Evolutionary conservation across 2,888 invertebrate species (phyloP).

Genomic region (Mythimna albipuncta): DNA sequence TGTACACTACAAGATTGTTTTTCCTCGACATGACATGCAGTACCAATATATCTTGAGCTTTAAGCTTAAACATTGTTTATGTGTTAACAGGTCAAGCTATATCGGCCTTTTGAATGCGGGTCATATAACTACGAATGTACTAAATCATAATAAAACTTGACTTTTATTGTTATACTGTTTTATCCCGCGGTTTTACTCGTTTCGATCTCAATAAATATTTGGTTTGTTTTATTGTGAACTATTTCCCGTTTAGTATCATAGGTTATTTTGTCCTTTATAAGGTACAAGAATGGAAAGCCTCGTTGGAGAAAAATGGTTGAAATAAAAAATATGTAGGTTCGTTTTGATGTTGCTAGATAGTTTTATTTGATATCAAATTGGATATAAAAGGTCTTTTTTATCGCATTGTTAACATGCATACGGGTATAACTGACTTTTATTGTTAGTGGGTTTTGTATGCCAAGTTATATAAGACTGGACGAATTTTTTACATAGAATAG

Average conservation of each 20-base stretch:
- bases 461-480: background rate
- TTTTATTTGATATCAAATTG: constrained; percentile 43
- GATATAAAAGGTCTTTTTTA: constrained; percentile 14
- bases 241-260: constrained; percentile 39
- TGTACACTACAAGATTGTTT: constrained; percentile 60
- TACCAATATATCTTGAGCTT: constrained; percentile 63
- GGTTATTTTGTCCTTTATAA: constrained; percentile 55
- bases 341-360: constrained; percentile 30
- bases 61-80: constrained; percentile 29
- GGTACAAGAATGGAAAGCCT: constrained; percentile 25
- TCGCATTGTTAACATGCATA: constrained; percentile 24
- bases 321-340: constrained; percentile 43
- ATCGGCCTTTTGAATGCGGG: constrained; percentile 55
- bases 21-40: constrained; percentile 65
- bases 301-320: constrained; percentile 28
- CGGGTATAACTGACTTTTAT: constrained; percentile 3
- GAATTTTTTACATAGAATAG: background rate
- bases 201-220: constrained; percentile 64
- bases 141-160: constrained; percentile 75
- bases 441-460: background rate
- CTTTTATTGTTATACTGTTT: constrained; percentile 71
- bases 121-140: constrained; percentile 67
- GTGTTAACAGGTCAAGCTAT: constrained; percentile 56
- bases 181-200: constrained; percentile 58
- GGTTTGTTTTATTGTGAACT: constrained; percentile 56